Percentiles rank a stretch among this genome's conserved stretches.
phyloP scores from a whole-genome alignment of 2,113 vertebrate genomes.

The Vidua chalybeata region DNA sequence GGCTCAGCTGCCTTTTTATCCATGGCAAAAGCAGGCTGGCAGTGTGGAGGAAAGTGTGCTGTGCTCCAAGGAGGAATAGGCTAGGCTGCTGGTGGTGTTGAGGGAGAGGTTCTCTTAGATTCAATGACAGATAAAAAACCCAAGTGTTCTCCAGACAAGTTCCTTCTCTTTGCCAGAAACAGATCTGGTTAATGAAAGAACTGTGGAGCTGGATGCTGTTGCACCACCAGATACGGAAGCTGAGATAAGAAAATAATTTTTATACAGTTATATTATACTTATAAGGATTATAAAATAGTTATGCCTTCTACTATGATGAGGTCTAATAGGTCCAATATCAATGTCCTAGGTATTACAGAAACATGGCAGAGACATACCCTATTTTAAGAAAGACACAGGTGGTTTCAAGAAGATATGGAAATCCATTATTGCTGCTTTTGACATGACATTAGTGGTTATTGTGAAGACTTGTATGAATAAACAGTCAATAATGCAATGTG shows the following conservation, averaged over 20 bases:
- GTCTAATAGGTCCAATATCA: background rate
- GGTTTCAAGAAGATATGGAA: background rate
- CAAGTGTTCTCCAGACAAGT: background rate
- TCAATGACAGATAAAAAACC: background rate
- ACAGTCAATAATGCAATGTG: background rate
- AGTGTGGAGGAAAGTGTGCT: fast-evolving
- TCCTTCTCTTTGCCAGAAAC: background rate
- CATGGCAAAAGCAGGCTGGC: background rate
- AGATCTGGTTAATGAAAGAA: background rate
- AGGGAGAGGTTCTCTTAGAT: background rate
- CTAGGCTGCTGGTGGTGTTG: background rate
- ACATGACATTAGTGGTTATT: background rate
- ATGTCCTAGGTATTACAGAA: background rate
- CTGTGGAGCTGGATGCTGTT: background rate
- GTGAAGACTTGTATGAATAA: background rate
- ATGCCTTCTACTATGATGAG: background rate
- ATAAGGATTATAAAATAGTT: background rate
- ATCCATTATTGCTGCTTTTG: background rate
- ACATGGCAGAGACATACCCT: background rate
- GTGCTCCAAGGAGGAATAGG: background rate
- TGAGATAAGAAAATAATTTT: background rate
- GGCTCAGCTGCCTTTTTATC: slow-evolving; percentile 9
- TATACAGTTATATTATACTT: background rate
- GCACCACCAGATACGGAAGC: background rate
- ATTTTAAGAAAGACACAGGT: background rate